Conservation (phyloP, 2,888 invertebrate species). For the Strigamia crassipes region DNA sequence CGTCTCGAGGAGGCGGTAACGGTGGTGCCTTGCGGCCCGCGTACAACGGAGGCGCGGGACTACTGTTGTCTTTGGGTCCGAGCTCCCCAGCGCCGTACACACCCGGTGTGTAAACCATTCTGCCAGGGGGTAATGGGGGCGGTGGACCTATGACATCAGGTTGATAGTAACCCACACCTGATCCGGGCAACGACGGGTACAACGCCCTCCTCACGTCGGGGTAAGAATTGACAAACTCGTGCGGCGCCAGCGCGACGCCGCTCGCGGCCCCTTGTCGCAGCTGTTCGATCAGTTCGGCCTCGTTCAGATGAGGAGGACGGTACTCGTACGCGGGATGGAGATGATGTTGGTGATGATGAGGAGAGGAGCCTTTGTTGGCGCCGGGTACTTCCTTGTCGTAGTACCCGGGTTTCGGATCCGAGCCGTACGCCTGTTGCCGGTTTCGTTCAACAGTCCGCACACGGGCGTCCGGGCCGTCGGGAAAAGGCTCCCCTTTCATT, state of each 20-base stretch:
- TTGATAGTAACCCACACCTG: slow-evolving; percentile 38
- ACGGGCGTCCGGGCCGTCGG: slow-evolving; percentile 41
- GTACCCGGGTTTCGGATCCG: slow-evolving; percentile 17
- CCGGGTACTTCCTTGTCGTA: slow-evolving; percentile 45
- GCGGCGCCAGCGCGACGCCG: slow-evolving; percentile 39
- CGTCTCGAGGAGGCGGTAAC: slow-evolving; percentile 23
- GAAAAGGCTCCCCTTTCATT: not conserved
- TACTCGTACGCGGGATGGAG: slow-evolving; percentile 19
- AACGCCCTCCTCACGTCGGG: slow-evolving; percentile 22
- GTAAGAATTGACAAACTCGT: slow-evolving; percentile 11
- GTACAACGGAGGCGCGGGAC: slow-evolving; percentile 36
- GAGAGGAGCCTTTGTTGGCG: not conserved
- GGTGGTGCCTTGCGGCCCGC: slow-evolving; percentile 44
- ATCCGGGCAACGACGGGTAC: slow-evolving; percentile 25
- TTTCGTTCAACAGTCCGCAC: slow-evolving; percentile 35
- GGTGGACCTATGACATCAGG: slow-evolving; percentile 33
- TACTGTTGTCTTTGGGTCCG: slow-evolving; percentile 45
- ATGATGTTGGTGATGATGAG: slow-evolving; percentile 4
- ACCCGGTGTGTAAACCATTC: slow-evolving; percentile 44
- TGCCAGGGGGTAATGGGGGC: slow-evolving; percentile 2
- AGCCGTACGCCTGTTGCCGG: slow-evolving; percentile 43
- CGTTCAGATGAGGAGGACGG: slow-evolving; percentile 21
- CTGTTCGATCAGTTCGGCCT: slow-evolving; percentile 47
- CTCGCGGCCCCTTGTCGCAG: slow-evolving; percentile 34
- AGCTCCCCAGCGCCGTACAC: slow-evolving; percentile 48